Evolutionary conservation across 2,888 invertebrate genomes (phyloP), one percentile per base, ranked within the genome.

Genomic region (Drosophila acutilabella): DNA sequence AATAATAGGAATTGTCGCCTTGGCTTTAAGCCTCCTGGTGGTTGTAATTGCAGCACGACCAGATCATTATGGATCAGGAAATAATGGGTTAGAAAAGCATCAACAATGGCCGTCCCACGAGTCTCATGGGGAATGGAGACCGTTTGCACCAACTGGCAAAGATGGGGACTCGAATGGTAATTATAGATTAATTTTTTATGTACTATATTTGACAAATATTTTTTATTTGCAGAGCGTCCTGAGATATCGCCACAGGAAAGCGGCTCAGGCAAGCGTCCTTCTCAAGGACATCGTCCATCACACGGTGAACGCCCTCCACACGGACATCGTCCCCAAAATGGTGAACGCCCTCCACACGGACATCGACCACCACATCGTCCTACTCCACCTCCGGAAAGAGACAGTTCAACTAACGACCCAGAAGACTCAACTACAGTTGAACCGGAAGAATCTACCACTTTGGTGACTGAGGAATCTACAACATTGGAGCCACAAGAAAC

Each of bases 21-120:
- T 69, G 4, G 54, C 64, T 18, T 11, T 51, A 0, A 54, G 74
- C 57, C 48, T 74, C n/a, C 23, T 69, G 8, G 23, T 64, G 11
- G 58, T 64, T 20, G 42, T 67, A 44, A 30, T 54, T 1, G 30
- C 62, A 33, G 74, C 77, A 6, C 26, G 44, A 0, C 71, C 77
- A 38, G 41, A 62, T 10, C 30, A 40, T n/a, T 33, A 40, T 10
- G 41, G 26, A 14, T 44, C 0, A 2, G n/a, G 16, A 30, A 41
- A 26, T 7, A 7, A 52, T 8, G 45, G 51, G 0, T n/a, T 61
- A 36, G 16, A 3, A 0, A 51, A 45, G 5, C 33, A 50, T 1
- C 56, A 48, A 10, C 62, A 56, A 41, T 23, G 13, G 2, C 23
- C 61, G 1, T 13, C 40, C 4, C 13, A 38, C 1, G 38, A 33